These are phyloP conservation scores for Nemopilema nomurai DNA, from an alignment of 30 jellyfish, hydroid and myxozoan species.

Conservation along the genomic window DNA sequence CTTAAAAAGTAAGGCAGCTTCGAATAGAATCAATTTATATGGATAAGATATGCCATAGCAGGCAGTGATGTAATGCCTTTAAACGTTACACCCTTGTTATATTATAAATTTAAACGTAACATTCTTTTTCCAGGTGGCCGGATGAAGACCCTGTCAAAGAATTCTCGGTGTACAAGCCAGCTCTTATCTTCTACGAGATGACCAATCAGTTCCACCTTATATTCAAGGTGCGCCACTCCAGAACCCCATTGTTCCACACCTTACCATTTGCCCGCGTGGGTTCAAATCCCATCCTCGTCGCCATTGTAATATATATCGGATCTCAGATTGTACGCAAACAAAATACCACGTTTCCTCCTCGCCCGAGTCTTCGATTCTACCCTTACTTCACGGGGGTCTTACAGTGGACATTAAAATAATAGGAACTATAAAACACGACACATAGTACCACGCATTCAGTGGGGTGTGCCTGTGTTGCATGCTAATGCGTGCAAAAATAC, in stretches of 20 bases:
- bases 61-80: too few species aligned
- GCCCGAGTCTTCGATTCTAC: not conserved
- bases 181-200: slow-evolving; percentile 66
- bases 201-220: slow-evolving; percentile 79
- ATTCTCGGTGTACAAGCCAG: slow-evolving; percentile 87
- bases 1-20: too few species aligned
- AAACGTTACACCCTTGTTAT: too few species aligned
- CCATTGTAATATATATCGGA: not conserved
- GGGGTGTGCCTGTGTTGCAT: too few species aligned
- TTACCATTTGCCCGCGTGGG: too few species aligned
- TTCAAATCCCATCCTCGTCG: too few species aligned
- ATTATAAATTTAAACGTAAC: too few species aligned
- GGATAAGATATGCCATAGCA: too few species aligned
- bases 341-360: not conserved
- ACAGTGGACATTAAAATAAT: not conserved
- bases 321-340: not conserved
- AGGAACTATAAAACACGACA: not conserved
- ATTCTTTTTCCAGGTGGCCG: slow-evolving; percentile 64
- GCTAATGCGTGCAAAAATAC: too few species aligned
- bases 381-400: not conserved
- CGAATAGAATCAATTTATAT: too few species aligned
- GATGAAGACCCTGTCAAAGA: slow-evolving; percentile 62
- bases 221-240: slow-evolving; percentile 76
- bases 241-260: too few species aligned
- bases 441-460: too few species aligned